Base-by-base conservation (phyloP, 2,888 invertebrate species). In the Nomada fabriciana region DNA sequence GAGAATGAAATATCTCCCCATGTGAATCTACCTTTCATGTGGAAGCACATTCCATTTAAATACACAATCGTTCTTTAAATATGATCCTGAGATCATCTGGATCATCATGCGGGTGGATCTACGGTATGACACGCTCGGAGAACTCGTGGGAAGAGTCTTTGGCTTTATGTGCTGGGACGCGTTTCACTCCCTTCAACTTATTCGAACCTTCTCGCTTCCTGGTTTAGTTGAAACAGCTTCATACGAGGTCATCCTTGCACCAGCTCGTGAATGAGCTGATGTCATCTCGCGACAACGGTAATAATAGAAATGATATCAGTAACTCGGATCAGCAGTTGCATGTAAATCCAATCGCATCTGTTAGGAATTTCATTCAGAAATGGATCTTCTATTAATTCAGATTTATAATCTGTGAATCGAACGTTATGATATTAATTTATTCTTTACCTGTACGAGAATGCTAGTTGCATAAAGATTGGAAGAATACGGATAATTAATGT, bases 221-320 rank as follows among this genome's bases (percentile, higher is more conserved):
- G 69, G 71, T 78, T 68, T 63, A 53, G 50, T 64, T 63, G 55
- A 78, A 84, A 69, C 43, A 43, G 55, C 70, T 64, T 52, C 25
- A 55, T 25, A 47, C 65, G 68, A 64, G 82, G 55, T 53, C 69
- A 43, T 64, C 60, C 61, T 53, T 68, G 68, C 67, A 57, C 68
- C 42, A 29, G 63, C 50, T 82, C 55, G 63, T 25, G 65, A 53
- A 81, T 29, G 53, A 67, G 76, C 76, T 85, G 85, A 85, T 82
- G 85, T 85, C 85, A 85, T 82, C 74, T 23, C 60, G 25, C 50
- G 65, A 50, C 52, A 52, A 25, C 53, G 55, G 59, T 77, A 85
- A 85, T 85, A 85, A 85, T 85, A 85, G 85, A 76, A 74, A 68
- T 85, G 85, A 85, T 85, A 82, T 85, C 85, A 79, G 76, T 67